These are phyloP conservation scores for Tinea pellionella DNA, from an alignment of 2,888 invertebrate genomes.

Conservation along the genomic window DNA sequence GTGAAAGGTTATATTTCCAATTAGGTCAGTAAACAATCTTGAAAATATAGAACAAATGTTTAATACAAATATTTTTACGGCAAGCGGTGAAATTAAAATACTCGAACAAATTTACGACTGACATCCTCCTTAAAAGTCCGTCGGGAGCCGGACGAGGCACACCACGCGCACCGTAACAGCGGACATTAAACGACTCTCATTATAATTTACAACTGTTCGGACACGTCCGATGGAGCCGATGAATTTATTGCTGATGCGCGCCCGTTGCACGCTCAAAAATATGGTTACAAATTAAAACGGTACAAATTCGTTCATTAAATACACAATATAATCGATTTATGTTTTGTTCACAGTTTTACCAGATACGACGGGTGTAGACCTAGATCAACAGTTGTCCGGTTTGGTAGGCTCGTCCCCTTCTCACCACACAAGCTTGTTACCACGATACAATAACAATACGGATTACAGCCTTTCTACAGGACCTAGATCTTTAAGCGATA, in stretches of 20 bases:
- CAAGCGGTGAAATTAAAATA: slow-evolving; percentile 58
- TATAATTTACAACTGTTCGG: slow-evolving; percentile 59
- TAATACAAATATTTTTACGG: slow-evolving; percentile 5
- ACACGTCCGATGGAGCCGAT: slow-evolving; percentile 47
- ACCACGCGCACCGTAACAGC: slow-evolving; percentile 15
- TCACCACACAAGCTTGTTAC: slow-evolving; percentile 72
- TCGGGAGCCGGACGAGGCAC: slow-evolving; percentile 19
- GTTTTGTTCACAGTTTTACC: slow-evolving; percentile 74
- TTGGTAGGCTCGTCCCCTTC: slow-evolving; percentile 70
- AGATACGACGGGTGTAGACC: slow-evolving; percentile 79
- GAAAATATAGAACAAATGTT: not conserved
- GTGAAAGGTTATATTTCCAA: not conserved
- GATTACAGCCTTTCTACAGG: slow-evolving; percentile 76
- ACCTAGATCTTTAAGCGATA: slow-evolving; percentile 83
- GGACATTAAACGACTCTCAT: slow-evolving; percentile 55
- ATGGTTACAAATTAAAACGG: slow-evolving; percentile 42
- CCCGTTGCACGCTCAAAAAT: slow-evolving; percentile 36
- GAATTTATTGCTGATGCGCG: slow-evolving; percentile 57
- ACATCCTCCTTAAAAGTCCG: slow-evolving; percentile 50
- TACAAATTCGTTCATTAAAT: not conserved
- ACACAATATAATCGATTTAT: not conserved
- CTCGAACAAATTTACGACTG: slow-evolving; percentile 57
- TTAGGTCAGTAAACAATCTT: not conserved
- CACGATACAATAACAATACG: slow-evolving; percentile 72
- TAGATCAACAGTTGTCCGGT: slow-evolving; percentile 79